Base-by-base conservation (phyloP, 1,140 invertebrate genomes). In the Cotesia chilonis region DNA sequence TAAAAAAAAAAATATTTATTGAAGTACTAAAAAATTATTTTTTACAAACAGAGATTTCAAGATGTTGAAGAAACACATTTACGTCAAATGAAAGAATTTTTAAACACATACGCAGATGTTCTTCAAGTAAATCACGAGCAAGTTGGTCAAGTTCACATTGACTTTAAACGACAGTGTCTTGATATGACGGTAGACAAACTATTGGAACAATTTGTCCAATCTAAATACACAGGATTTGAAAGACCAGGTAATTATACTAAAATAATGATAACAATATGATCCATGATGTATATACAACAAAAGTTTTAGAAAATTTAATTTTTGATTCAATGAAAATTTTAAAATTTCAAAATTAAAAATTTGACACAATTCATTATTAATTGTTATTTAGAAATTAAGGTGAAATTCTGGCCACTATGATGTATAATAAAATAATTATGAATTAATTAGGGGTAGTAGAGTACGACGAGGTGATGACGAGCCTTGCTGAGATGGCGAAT, bases 21-120 rank as follows among this genome's bases (percentile, higher is more conserved):
- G 12, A 14, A 35, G 12, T n/a, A 20, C 4, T 69, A 72, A 52
- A 76, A 47, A 47, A 47, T 47, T 9, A 47, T 47, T 47, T 47
- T 1, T 47, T 47, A 47, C 10, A 6, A 6, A 47, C 77, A 92
- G 92, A 94, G 95, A 82, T 98, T 98, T 84, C 96, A 98, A 90
- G 94, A 95, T 85, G 91, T 98, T 28, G 96, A 98, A 87, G 94
- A 96, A 81, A 90, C 92, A 67, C 96, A 98, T 88, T 87, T 98
- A 75, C 93, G 92, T 78, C 95, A 97, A 83, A 98, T 98, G 95
- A 97, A 97, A 83, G 94, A 97, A 76, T 98, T 98, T 89, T 89
- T 98, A 60, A 94, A 94, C 80, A 92, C 91, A 17, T 98, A 97
- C 87, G 91, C 93, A 66, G 92, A 96, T 81, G 91, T 96, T 68